Base-by-base conservation (phyloP, 2,113 vertebrate genomes). In the Hirundichthys speculiger region DNA sequence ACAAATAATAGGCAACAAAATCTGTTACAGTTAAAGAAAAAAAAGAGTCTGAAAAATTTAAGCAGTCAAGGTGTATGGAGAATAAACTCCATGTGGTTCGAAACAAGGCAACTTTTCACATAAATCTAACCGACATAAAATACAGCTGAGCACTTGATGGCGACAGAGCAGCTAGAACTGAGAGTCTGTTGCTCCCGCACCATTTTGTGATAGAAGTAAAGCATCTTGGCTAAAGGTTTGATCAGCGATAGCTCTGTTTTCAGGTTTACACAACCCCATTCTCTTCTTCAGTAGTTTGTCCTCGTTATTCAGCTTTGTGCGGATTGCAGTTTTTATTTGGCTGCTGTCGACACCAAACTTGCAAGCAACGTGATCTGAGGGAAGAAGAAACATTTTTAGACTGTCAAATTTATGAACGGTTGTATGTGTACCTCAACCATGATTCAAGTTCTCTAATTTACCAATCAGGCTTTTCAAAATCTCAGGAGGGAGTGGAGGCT, bases 261-360 rank as follows among this genome's bases (percentile, higher is more conserved):
- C 89, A n/a, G 48, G 13, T 85, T 86, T 89, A 15, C 12, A 58
- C 43, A 88, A 53, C 13, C 85, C 88, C 51, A 90, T 55, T 69
- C 90, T 90, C 73, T 91, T 92, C 84, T 92, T 92, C 47, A 92
- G 69, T 49, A 91, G 52, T 78, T 92, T 92, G 73, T 92, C 90
- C 47, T 90, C 90, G 27, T 92, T 92, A 54, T 92, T 92, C 68
- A 92, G 39, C 82, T 91, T 91, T 34, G 87, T 92, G 21, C 90
- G 80, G 64, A 92, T 89, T 5, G 90, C 88, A 2, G 86, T 85
- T 79, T 88, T 88, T 60, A 92, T 88, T 60, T 85, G 86, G 72
- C 85, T 86, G 56, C 58, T 40, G 25, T 92, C 90, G 3, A 89
- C 78, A 0, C 81, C 82, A 5, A 92, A 92, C 64, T 88, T 90